A percentile compares a stretch with the other conserved stretches of the same genome.
These are phyloP conservation scores for Pantelozetes paolii DNA, from an alignment of 2,888 invertebrate species.

Conservation along the genomic window DNA sequence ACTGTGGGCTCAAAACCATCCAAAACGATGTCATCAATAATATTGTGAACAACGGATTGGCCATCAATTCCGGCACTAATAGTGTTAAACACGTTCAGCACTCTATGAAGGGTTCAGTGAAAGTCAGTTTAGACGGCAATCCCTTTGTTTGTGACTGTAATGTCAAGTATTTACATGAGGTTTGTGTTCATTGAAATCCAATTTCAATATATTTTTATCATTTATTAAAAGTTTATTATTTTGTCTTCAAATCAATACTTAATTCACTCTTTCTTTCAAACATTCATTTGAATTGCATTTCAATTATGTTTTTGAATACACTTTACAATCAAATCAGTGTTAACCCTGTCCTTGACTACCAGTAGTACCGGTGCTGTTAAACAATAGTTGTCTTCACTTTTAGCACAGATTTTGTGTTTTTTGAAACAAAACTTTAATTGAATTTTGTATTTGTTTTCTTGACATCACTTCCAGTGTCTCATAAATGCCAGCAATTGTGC, in stretches of 20 bases:
- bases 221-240: too few relatives aligned
- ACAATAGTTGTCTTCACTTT: too few relatives aligned
- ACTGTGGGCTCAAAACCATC: conserved; percentile 53
- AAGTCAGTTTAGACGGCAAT: conserved; percentile 54
- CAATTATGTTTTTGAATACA: too few relatives aligned
- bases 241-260: too few relatives aligned
- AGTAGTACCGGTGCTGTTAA: too few relatives aligned
- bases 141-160: conserved; percentile 56
- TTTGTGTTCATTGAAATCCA: neutral
- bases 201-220: neutral
- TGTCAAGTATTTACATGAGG: conserved; percentile 48
- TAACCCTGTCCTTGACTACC: too few relatives aligned
- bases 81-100: conserved; percentile 24
- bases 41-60: conserved; percentile 49
- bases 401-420: too few relatives aligned
- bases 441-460: too few relatives aligned
- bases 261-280: too few relatives aligned
- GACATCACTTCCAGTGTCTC: conserved; percentile 1
- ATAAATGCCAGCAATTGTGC: conserved; percentile 17
- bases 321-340: too few relatives aligned
- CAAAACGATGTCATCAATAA: conserved; percentile 50
- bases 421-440: too few relatives aligned
- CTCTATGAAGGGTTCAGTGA: conserved; percentile 35
- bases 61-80: conserved; percentile 48
- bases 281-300: too few relatives aligned